Evolutionary conservation across 2,888 invertebrate genomes (phyloP).

Genomic region (Oligia latruncula): DNA sequence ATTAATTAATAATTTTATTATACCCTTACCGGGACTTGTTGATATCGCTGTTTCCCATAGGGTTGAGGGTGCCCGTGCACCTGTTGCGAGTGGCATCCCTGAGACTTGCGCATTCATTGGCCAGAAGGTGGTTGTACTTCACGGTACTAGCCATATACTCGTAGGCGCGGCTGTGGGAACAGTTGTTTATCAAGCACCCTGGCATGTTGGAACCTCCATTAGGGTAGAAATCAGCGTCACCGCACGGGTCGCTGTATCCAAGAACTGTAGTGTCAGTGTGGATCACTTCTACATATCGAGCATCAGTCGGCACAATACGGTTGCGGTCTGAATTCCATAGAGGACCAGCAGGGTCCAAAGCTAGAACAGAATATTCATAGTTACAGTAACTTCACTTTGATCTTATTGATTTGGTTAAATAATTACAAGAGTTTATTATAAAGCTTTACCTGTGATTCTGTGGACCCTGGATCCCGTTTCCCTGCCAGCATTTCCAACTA

Average conservation of each 20-base stretch:
- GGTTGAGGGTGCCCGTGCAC: slow-evolving; percentile 65
- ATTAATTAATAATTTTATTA: neutral
- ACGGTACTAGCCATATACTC: slow-evolving; percentile 80
- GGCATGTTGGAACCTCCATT: slow-evolving; percentile 81
- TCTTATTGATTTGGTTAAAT: neutral
- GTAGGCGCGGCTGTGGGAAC: slow-evolving; percentile 79
- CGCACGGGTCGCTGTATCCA: slow-evolving; percentile 75
- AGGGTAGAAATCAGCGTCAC: slow-evolving; percentile 82
- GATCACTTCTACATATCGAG: slow-evolving; percentile 82
- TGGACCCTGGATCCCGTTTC: slow-evolving; percentile 72
- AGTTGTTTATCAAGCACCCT: slow-evolving; percentile 77
- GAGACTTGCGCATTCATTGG: slow-evolving; percentile 72
- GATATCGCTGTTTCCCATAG: slow-evolving; percentile 54
- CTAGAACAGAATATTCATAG: slow-evolving; percentile 64
- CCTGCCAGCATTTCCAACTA: slow-evolving; percentile 82
- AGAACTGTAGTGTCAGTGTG: slow-evolving; percentile 79
- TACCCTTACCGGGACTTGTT: slow-evolving; percentile 46
- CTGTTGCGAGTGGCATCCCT: slow-evolving; percentile 69
- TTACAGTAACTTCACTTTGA: neutral
- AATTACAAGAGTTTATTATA: neutral
- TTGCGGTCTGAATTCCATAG: slow-evolving; percentile 74
- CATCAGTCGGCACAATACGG: slow-evolving; percentile 75
- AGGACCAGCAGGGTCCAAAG: slow-evolving; percentile 84
- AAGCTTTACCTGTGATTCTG: slow-evolving; percentile 80
- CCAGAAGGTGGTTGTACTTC: slow-evolving; percentile 74